Base-by-base conservation (phyloP, 23 tunicate genomes). In the Corella eumyota region DNA sequence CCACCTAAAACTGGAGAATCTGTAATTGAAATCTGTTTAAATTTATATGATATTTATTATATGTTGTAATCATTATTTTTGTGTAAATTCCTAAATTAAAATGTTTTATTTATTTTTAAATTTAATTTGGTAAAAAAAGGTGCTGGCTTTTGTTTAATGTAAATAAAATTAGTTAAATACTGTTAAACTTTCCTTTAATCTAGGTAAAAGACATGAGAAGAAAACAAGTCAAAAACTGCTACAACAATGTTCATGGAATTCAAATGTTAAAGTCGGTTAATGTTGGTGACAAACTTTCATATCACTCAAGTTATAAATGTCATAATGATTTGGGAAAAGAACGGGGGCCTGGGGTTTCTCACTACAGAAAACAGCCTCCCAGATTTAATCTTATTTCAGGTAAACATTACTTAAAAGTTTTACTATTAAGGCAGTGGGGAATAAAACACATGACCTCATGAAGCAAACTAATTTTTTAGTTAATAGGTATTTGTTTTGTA, bases 321-420 rank as follows among this genome's bases (percentile, higher is more conserved):
- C 82, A 75, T 33, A 73, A 75, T 47, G 59, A 60, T 1, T 58
- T 75, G 73, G 82, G 82, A 24, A 65, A 58, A 25, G 17, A 26
- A 25, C 53, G 82, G 47, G 82, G 82, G 11, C 45, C 33, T 38
- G 82, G 82, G 5, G 73, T 57, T 23, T 67, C 82, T 40, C 73
- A 75, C 33, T 5, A 34, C 3, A 69, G 85, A 51, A 68, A 78
- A 25, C 31, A 51, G 53, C 75, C 85, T 4, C 85, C 75, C 19
- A 52, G 64, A 32, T 69, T 78, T 61, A 78, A 78, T 45, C 60
- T 78, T 3, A 68, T 78, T 57, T 70, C 85, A 51, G 85, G 85
- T 78, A 35, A 37, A 25, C 11, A 29, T 4, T 4, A 27, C 24
- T 21, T 3, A n/a, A 11, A 36, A 31, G 40, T 35, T 30, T 31